phyloP scores from a whole-genome alignment of 2,113 vertebrate species.

The Anhinga anhinga region DNA sequence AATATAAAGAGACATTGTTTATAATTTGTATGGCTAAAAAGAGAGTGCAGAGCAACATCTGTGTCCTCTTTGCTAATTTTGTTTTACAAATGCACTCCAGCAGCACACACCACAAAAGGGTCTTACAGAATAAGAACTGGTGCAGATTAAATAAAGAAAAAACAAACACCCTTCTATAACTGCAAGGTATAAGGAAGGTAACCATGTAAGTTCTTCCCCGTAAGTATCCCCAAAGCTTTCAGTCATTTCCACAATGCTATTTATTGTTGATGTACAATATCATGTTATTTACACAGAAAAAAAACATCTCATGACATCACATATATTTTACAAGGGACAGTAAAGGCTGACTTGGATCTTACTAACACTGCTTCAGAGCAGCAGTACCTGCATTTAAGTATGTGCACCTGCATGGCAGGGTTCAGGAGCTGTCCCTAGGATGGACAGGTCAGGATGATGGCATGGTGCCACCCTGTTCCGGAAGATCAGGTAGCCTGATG shows the following conservation, averaged over 20 bases:
- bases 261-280: not conserved
- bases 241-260: not conserved
- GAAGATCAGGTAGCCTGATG: not conserved
- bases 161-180: not conserved
- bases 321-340: not conserved
- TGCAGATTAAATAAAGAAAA: not conserved
- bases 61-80: slow-evolving; percentile 42
- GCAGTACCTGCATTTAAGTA: not conserved
- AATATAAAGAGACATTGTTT: slow-evolving; percentile 46
- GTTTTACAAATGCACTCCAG: slow-evolving; percentile 36
- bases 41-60: slow-evolving; percentile 49
- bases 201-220: not conserved
- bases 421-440: not conserved
- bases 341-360: not conserved
- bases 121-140: not conserved
- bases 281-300: not conserved
- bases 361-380: not conserved
- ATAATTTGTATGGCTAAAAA: slow-evolving; percentile 34
- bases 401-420: not conserved
- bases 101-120: not conserved
- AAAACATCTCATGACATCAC: not conserved
- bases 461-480: not conserved
- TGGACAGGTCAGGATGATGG: not conserved
- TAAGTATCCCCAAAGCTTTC: not conserved
- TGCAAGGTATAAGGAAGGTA: not conserved